Evolutionary conservation across 2,113 vertebrate species (phyloP), one percentile per base, ranked within the genome.

Genomic region (Lepus americanus): DNA sequence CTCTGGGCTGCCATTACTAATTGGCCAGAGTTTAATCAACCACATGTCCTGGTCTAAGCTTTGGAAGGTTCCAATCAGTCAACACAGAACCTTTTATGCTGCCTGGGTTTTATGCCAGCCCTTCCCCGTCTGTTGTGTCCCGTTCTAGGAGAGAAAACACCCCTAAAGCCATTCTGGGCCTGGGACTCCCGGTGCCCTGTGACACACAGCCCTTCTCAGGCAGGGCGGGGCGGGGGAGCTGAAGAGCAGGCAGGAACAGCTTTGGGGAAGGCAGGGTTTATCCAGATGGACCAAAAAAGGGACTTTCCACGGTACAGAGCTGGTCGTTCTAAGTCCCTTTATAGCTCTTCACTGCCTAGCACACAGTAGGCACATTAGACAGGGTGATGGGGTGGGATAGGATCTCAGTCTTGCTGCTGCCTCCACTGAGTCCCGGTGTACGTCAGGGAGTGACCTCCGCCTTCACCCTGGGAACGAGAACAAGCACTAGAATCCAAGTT

Each of bases 291-390:
- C 80, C 61, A 69, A 63, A 90, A 83, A 59, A 49, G 44, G 83
- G n/a, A 67, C 74, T 94, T 94, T 82, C 25, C 36, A 51, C 51
- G 91, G 95, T 61, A 76, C 31, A 78, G 87, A 82, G 33, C 33
- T 79, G 29, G 11, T 44, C 87, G 29, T 89, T 59, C 73, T 70
- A 27, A 81, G 90, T 78, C 89, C 84, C 87, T 86, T 93, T 67
- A 16, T 61, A 91, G 87, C 82, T 82, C 0, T 78, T 96, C 87
- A 95, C 90, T 92, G 90, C 94, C 90, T 59, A 19, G 76, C 83
- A 89, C 66, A 55, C 5, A 64, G 53, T 87, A 91, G 89, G 84
- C 89, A 81, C 79, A 80, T 7, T n/a, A n/a, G 25, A 87, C 63
- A 44, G 55, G n/a, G 7, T 77, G 64, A 69, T 20, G 55, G 80